Conservation (phyloP, 2,888 invertebrate genomes). For the Rutpela maculata region DNA sequence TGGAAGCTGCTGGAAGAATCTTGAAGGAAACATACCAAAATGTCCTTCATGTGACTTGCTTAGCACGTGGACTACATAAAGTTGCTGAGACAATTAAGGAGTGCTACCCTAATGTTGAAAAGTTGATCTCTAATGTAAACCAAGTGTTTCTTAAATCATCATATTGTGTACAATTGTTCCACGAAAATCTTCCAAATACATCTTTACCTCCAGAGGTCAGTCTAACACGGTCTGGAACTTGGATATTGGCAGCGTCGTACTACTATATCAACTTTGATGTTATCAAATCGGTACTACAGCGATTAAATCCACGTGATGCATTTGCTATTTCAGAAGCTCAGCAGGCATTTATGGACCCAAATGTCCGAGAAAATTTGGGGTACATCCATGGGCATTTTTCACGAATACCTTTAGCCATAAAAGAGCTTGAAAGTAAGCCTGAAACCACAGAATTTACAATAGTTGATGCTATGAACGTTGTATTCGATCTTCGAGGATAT, state of each 20-base stretch:
- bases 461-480: not conserved
- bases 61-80: not conserved
- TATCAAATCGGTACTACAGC: not conserved
- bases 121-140: slow-evolving; percentile 3
- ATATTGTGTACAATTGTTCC: not conserved
- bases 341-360: not conserved
- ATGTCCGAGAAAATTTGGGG: not conserved
- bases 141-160: slow-evolving; percentile 9
- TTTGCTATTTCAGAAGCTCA: not conserved
- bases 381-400: slow-evolving; percentile 6
- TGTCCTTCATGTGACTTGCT: not conserved
- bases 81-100: slow-evolving; percentile 2
- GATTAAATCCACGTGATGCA: not conserved
- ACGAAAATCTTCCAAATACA: not conserved
- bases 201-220: slow-evolving; percentile 11
- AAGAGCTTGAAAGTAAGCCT: not conserved
- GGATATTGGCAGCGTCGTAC: slow-evolving; percentile 12
- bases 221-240: not conserved
- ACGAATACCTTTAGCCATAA: not conserved
- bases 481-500: slow-evolving; percentile 10
- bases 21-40: not conserved
- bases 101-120: slow-evolving; percentile 5
- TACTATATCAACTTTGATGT: slow-evolving; percentile 8
- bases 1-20: slow-evolving; percentile 4
- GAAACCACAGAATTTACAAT: not conserved